Evolutionary conservation across 1,140 invertebrate species (phyloP), one percentile per base, ranked within the genome.

Genomic region (Drosophila seguyi): DNA sequence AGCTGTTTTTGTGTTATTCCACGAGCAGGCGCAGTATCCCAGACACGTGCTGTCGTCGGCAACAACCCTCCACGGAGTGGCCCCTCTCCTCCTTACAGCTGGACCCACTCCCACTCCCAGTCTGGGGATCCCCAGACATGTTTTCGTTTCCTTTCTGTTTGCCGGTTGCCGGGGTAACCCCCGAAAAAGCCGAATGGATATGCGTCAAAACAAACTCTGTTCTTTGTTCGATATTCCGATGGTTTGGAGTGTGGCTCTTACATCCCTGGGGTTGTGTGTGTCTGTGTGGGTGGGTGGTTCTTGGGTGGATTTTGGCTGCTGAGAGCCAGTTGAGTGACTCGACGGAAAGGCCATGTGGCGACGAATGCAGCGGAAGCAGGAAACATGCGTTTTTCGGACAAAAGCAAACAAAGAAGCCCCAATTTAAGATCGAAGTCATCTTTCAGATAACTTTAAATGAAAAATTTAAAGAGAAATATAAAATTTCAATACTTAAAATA

Each of bases 311-410:
- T 41, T 47, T 42, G 36, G 25, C 18, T 58, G 22, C 14, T 42
- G 36, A 42, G 2, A 42, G 56, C 61, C 39, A 57, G 74, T 57
- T 78, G 75, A 61, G 50, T 69, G 65, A 68, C 56, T 78, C 25
- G 27, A 27, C 29, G 42, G n/a, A 65, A 68, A 18, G 20, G 22
- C 34, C 31, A 29, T 53, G 56, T n/a, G 36, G 22, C 18, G 50
- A 58, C 8, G 65, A 58, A 53, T 57, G 71, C 60, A 72, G 62
- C 72, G 77, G 81, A 85, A 85, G 81, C 67, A 85, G 81, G 81
- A 85, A 85, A 80, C 81, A 85, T 85, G 81, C 76, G 81, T 76
- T 81, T 73, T 82, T 77, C 69, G 59, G 81, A 63, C 68, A 79
- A 61, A 67, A 60, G 34, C 56, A 66, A 80, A 84, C 71, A 76